Conservation (phyloP, 2,113 vertebrate species). For the Tenrec ecaudatus region DNA sequence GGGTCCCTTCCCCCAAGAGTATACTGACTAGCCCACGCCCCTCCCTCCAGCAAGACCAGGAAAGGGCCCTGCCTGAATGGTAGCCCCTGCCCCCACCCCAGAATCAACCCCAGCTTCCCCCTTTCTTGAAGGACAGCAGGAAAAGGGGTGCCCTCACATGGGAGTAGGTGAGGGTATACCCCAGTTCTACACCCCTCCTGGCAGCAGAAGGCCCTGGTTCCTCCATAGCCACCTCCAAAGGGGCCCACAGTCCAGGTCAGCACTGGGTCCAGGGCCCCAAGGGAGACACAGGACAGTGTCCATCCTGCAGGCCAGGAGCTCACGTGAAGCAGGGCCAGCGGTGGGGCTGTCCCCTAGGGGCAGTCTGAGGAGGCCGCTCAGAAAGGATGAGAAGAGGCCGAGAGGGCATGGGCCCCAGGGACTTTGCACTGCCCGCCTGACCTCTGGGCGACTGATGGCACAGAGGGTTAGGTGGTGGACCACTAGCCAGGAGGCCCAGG, state of each 20-base stretch:
- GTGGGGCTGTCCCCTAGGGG: neutral
- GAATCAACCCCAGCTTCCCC: neutral
- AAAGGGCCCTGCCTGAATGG: neutral
- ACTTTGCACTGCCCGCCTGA: neutral
- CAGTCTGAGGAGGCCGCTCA: neutral
- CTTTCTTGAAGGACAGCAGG: neutral
- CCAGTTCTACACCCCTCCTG: no score
- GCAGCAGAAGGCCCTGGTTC: no score
- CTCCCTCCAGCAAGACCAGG: accelerated
- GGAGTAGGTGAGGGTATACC: no score
- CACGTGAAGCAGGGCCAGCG: neutral
- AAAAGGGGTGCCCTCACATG: no score
- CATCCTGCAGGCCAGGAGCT: neutral
- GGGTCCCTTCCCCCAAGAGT: neutral
- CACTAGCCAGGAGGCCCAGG: neutral
- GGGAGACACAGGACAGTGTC: neutral
- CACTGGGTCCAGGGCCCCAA: neutral
- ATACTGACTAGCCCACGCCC: constrained; percentile 45
- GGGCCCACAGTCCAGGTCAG: neutral
- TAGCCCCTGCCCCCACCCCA: neutral
- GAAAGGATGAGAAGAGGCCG: neutral
- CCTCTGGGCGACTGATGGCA: neutral
- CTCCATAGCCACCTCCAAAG: neutral
- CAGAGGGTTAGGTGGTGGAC: neutral
- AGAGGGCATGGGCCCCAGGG: neutral